phyloP scores from a whole-genome alignment of 2,113 vertebrate species.

The Pholis gunnellus region DNA sequence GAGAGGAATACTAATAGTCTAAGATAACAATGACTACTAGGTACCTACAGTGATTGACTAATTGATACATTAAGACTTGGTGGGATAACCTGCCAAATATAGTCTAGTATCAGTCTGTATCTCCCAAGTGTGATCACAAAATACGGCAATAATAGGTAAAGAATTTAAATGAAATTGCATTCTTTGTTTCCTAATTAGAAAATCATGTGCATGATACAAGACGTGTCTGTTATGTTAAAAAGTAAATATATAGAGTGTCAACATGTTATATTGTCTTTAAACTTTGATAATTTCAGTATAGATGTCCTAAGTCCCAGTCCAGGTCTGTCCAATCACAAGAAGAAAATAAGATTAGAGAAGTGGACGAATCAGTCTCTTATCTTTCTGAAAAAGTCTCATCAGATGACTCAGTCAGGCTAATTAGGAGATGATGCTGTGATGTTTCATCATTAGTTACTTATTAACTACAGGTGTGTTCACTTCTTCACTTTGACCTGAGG shows the following conservation, averaged over 20 bases:
- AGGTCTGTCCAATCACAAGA: too few relatives aligned
- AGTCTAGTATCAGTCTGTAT: too few relatives aligned
- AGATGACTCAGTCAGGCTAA: background rate
- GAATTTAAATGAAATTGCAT: background rate
- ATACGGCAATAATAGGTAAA: too few relatives aligned
- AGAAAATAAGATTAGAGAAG: background rate
- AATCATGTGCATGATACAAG: background rate
- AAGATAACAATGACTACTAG: too few relatives aligned
- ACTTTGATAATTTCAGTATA: background rate
- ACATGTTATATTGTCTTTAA: background rate
- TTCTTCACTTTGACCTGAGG: background rate
- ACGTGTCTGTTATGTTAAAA: background rate
- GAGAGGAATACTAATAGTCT: too few relatives aligned
- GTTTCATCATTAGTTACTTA: background rate
- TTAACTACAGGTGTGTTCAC: background rate
- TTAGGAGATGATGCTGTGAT: background rate
- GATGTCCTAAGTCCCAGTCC: background rate
- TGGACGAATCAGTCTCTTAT: background rate
- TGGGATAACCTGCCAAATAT: too few relatives aligned
- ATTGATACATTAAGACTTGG: too few relatives aligned
- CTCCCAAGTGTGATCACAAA: too few relatives aligned
- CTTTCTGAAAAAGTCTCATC: background rate
- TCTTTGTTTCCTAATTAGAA: background rate
- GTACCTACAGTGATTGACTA: background rate
- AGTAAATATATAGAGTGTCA: background rate